Percentiles rank a stretch among this genome's conserved stretches.
Conservation (phyloP, 2,797 vertebrate genomes). For the Chaenodraco wilsoni region DNA sequence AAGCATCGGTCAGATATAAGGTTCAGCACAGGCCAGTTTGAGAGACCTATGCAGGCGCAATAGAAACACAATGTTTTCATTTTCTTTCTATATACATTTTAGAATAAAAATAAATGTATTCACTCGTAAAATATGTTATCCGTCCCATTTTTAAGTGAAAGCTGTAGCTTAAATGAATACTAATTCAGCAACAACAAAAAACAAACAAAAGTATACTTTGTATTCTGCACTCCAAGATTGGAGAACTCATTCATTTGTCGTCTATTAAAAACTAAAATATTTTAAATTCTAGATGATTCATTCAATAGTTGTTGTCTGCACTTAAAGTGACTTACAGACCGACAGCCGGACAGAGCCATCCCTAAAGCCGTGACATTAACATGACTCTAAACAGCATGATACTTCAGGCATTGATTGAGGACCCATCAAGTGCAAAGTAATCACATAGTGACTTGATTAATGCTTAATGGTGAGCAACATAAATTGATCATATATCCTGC, state of each 20-base stretch:
- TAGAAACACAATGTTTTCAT: not conserved
- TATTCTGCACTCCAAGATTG: not conserved
- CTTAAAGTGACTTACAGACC: not conserved
- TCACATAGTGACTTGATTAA: not conserved
- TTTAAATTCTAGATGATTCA: not conserved
- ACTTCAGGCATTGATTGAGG: constrained; percentile 2
- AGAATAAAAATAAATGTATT: not conserved
- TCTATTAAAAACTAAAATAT: too few relatives aligned
- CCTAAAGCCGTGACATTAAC: not conserved
- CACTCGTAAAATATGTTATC: not conserved
- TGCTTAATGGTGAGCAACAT: constrained; percentile 9
- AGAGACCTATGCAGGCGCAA: too few relatives aligned
- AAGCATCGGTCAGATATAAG: not conserved
- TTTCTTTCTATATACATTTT: not conserved
- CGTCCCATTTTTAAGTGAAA: not conserved
- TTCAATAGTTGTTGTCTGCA: not conserved
- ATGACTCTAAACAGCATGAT: not conserved
- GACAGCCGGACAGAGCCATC: not conserved
- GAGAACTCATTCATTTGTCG: not conserved
- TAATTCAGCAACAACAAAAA: too few relatives aligned
- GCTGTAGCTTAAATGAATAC: too few relatives aligned
- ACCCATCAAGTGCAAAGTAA: constrained; percentile 9
- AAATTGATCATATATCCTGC: not conserved
- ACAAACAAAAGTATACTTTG: too few relatives aligned
- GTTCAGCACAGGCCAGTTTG: not conserved